A percentile compares a stretch with the other conserved stretches of the same genome.
These are phyloP conservation scores for Hoplostethus mediterraneus DNA, from an alignment of 2,797 vertebrate genomes.

Conservation along the genomic window DNA sequence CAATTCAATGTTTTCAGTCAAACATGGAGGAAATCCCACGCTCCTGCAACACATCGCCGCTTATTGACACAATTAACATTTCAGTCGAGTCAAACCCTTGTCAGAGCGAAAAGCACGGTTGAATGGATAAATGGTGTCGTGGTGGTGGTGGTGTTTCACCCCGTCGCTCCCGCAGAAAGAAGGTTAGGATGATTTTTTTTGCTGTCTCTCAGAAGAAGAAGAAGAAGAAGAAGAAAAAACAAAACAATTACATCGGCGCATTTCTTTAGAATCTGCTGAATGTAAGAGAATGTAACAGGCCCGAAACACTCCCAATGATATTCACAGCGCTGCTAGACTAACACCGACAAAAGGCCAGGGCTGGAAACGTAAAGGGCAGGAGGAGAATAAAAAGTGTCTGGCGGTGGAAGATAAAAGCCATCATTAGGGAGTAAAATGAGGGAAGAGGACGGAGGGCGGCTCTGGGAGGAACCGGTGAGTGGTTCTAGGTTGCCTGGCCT, in stretches of 20 bases:
- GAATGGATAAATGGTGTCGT: conserved; percentile 63
- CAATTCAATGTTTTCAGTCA: conserved; percentile 32
- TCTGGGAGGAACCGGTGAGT: conserved; percentile 37
- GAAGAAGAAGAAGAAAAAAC: background rate
- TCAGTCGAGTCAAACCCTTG: conserved; percentile 62
- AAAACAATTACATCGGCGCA: conserved; percentile 22
- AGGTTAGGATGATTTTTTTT: conserved; percentile 2
- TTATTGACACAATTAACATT: conserved; percentile 72
- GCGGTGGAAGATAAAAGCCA: conserved; percentile 77
- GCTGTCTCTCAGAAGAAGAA: conserved; percentile 59
- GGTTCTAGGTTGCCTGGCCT: conserved; percentile 31
- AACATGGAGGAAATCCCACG: conserved; percentile 36
- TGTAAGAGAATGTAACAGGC: conserved; percentile 33
- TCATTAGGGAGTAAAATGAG: conserved; percentile 81
- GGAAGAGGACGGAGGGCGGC: conserved; percentile 44
- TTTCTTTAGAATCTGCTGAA: conserved; percentile 44
- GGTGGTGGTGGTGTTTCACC: conserved; percentile 59
- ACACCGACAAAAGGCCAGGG: conserved; percentile 75
- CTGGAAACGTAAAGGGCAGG: conserved; percentile 76
- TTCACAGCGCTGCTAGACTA: conserved; percentile 66
- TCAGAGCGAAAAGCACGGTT: conserved; percentile 69
- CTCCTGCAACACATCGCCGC: conserved; percentile 19
- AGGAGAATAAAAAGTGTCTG: conserved; percentile 81
- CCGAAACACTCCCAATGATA: conserved; percentile 71
- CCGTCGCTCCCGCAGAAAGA: conserved; percentile 54